These are phyloP conservation scores for Ophion ventricosus DNA, from an alignment of 2,888 invertebrate genomes.

Conservation along the genomic window DNA sequence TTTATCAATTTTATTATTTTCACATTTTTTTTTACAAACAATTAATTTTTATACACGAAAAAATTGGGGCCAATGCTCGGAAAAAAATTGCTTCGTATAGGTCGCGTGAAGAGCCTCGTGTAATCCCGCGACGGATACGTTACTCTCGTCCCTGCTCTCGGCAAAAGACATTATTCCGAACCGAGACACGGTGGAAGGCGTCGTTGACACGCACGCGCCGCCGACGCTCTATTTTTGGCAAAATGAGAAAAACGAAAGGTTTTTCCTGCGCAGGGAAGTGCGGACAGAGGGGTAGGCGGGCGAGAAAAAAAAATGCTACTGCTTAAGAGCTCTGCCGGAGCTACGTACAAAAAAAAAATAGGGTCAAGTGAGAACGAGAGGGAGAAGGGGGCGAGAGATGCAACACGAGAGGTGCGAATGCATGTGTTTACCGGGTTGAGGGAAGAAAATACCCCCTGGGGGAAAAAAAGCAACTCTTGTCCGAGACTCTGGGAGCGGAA, in stretches of 20 bases:
- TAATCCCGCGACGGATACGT: background rate
- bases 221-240: conserved; percentile 49
- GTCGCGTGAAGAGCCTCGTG: background rate
- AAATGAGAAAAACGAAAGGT: conserved; percentile 13
- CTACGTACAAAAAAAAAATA: conserved; percentile 48
- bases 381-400: conserved; percentile 25
- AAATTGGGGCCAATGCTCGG: too few species aligned
- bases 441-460: conserved; percentile 18
- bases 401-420: conserved; percentile 50
- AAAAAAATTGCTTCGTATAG: background rate
- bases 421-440: conserved; percentile 47
- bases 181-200: conserved; percentile 24
- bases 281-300: background rate
- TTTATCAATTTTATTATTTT: too few species aligned
- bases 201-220: conserved; percentile 41
- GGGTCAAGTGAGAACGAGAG: conserved; percentile 58
- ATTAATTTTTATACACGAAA: too few species aligned
- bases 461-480: conserved; percentile 26
- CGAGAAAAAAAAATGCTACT: conserved; percentile 14
- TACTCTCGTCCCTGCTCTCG: background rate
- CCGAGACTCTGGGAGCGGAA: conserved; percentile 3
- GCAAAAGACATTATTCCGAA: conserved; percentile 44
- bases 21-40: too few species aligned
- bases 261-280: background rate
- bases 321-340: conserved; percentile 36